Base-by-base conservation (phyloP, 2,888 invertebrate genomes). In the Oithona nana region DNA sequence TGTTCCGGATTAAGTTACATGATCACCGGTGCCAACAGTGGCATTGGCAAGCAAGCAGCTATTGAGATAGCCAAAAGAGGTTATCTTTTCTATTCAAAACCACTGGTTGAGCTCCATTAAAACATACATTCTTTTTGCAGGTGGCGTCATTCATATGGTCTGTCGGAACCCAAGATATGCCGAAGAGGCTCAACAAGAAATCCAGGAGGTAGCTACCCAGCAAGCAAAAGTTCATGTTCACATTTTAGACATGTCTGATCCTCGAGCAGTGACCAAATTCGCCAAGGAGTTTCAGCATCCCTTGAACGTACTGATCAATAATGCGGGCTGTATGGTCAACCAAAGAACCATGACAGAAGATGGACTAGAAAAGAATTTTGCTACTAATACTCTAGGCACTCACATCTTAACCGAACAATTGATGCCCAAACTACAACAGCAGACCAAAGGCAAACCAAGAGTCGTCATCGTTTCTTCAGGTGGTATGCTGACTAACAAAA, bases 271-370 rank as follows among this genome's bases (percentile, higher is more conserved):
- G 22, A 66, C 67, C 49, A 66, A 68, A 28, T 76, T 76, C 70
- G 71, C 73, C 0, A 68, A 68, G 52, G 66, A 70, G 8, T 76
- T 76, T 68, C 65, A 71, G 30, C 66, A 71, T 28, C 60, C 66
- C 1, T 66, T 76, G 11, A 71, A 75, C 71, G 74, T 74, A 61
- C 66, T 64, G 75, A 71, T 76, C 1, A 76, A 77, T 65, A 76
- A 76, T 71, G 76, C 76, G 29, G 76, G 76, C 0, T 74, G 75
- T 64, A 74, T 77, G 73, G 68, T 75, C 2, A 71, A 74, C 64
- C 69, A 69, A 59, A 66, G 73, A 64, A 68, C 22, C 24, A 26
- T 57, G 24, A 64, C 57, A 0, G 71, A 71, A 22, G 71, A 71
- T 63, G 69, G 69, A 64, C 65, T 75, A 22, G 76, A 76, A 67